Evolutionary conservation across 2,888 invertebrate species (phyloP), one percentile per base, ranked within the genome.

Genomic region (Papilio elwesi): DNA sequence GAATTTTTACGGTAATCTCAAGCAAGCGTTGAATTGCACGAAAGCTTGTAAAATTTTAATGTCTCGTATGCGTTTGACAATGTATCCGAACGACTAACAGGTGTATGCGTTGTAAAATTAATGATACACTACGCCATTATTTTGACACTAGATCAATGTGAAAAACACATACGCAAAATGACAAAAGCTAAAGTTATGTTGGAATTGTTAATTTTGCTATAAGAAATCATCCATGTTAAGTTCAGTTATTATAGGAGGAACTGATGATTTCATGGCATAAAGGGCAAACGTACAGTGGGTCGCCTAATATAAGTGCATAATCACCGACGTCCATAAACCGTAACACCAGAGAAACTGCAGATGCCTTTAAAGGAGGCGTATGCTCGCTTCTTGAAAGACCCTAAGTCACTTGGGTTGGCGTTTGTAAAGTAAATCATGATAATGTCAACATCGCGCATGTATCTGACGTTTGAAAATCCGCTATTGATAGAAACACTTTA

Each of bases 401-500:
- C 9, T 9, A 43, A 43, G 43, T 9, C 43, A 43, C 7, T 5
- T 43, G 4, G 26, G 26, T 4, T 43, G 6, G 0, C 43, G 26
- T 26, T 43, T 43, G 9, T 43, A 43, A 43, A 43, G 9, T 43
- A 43, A 43, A 43, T 43, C 43, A 43, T 6, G 9, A 43, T 43
- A 43, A 43, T 43, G 9, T 43, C 43, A 0, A 3, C 9, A 13
- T 38, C 5, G 4, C 10, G 5, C 55, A 9, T 55, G 55, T 51
- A 59, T 57, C 47, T 38, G 68, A 43, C 59, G 38, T 68, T 68
- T 59, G 16, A 68, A 36, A 15, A 68, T 53, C 38, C 52, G 13
- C 10, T 38, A 43, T 52, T 11, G 52, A 69, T 69, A 63, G 62
- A 51, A 69, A 63, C 69, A 65, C 64, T 70, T 65, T 11, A 12